These are phyloP conservation scores for Poecilia velifera DNA, from an alignment of 2,797 vertebrate genomes.

Conservation along the genomic window DNA sequence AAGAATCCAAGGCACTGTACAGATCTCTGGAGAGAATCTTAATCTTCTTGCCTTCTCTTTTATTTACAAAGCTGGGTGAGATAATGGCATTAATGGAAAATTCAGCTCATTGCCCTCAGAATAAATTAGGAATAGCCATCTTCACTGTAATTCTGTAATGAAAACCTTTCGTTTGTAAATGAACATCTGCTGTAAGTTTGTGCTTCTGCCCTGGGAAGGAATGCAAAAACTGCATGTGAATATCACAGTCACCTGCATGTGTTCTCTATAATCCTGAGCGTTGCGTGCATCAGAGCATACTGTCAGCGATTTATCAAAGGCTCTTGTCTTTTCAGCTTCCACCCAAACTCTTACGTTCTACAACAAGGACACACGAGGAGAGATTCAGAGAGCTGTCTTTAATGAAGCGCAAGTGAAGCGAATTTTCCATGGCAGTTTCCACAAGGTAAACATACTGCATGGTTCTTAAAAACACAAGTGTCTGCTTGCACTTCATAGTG, in stretches of 20 bases:
- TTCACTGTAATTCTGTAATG: neutral
- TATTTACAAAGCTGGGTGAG: neutral
- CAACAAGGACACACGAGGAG: slow-evolving; percentile 95
- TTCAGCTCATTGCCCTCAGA: neutral
- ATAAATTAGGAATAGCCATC: slow-evolving; percentile 12
- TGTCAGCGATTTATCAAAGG: slow-evolving; percentile 64
- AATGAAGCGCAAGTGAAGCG: slow-evolving; percentile 90
- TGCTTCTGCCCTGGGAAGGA: slow-evolving; percentile 30
- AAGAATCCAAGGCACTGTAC: neutral
- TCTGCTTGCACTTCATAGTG: neutral
- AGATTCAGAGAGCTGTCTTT: slow-evolving; percentile 91
- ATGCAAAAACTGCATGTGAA: slow-evolving; percentile 43
- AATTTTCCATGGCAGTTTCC: slow-evolving; percentile 98
- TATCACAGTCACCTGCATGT: slow-evolving; percentile 57
- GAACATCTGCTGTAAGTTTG: slow-evolving; percentile 30
- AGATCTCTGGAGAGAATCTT: neutral
- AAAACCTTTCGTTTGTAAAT: slow-evolving; percentile 16
- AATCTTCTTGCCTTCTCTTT: neutral
- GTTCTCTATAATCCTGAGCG: slow-evolving; percentile 54
- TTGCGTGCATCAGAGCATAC: slow-evolving; percentile 62
- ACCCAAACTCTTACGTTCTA: slow-evolving; percentile 95
- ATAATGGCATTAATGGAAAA: neutral
- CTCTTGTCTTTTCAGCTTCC: slow-evolving; percentile 85
- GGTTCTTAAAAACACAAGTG: slow-evolving; percentile 5
- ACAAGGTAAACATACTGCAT: slow-evolving; percentile 89